A percentile compares a stretch with the other conserved stretches of the same genome.
Conservation (phyloP, 2,797 vertebrate species). For the Scyliorhinus canicula region DNA sequence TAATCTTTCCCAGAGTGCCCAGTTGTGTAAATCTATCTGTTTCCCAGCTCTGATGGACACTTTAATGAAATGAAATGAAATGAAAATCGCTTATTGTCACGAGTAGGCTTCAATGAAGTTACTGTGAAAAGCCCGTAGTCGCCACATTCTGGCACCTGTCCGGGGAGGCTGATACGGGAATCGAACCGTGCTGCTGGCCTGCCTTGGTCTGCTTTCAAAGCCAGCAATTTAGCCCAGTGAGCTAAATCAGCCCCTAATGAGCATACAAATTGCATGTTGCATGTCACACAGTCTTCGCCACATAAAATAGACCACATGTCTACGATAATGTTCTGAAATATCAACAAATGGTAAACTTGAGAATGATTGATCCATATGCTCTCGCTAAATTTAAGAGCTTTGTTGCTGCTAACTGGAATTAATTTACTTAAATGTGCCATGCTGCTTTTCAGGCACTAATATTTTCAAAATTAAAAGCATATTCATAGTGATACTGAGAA, state of each 20-base stretch:
- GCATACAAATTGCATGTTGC: not conserved
- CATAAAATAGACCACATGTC: not conserved
- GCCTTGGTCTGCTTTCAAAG: no score
- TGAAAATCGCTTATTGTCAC: no score
- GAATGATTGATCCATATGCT: not conserved
- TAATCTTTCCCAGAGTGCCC: not conserved
- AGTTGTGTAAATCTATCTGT: not conserved
- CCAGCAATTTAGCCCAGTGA: no score
- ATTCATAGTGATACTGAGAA: not conserved
- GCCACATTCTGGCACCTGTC: no score
- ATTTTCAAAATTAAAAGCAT: not conserved
- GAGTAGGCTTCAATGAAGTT: no score
- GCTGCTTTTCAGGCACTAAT: not conserved
- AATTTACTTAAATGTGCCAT: not conserved
- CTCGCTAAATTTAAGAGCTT: not conserved
- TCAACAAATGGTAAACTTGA: not conserved
- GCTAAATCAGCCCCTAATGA: no score
- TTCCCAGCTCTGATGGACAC: not conserved
- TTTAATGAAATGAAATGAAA: no score
- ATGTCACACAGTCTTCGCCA: not conserved
- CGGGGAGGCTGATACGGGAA: no score
- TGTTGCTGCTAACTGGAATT: not conserved
- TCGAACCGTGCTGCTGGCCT: no score
- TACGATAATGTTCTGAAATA: not conserved
- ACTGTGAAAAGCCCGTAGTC: no score